Percentiles rank a stretch among this genome's conserved stretches.
phyloP scores from a whole-genome alignment of 2,888 invertebrate species.

The Ischnura elegans region DNA sequence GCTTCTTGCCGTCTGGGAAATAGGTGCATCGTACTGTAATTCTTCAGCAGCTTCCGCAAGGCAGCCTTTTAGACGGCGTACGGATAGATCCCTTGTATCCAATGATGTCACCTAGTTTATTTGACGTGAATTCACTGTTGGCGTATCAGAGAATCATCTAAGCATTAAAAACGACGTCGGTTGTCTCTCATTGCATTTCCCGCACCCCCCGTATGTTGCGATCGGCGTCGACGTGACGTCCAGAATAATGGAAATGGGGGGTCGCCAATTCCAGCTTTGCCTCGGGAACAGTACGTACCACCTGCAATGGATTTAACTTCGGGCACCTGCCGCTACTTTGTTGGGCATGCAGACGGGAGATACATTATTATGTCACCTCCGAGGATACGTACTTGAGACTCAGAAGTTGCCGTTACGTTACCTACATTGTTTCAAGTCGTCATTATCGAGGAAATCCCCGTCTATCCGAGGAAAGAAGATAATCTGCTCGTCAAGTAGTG shows the following conservation, averaged over 20 bases:
- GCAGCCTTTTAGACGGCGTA: neutral
- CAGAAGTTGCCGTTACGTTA: slow-evolving; percentile 6
- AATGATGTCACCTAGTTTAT: neutral
- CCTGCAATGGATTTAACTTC: slow-evolving; percentile 49
- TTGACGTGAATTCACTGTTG: neutral
- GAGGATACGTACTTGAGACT: neutral
- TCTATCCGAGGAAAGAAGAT: neutral
- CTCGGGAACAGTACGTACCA: slow-evolving; percentile 46
- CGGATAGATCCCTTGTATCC: neutral
- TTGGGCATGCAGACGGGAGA: slow-evolving; percentile 49
- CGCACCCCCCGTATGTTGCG: neutral
- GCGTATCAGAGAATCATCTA: neutral
- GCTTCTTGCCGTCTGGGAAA: neutral
- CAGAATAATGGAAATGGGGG: slow-evolving; percentile 40
- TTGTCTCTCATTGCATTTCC: neutral
- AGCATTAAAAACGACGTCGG: neutral
- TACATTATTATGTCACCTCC: neutral
- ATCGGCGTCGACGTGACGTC: slow-evolving; percentile 48
- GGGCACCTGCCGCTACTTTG: slow-evolving; percentile 27
- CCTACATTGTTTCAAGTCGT: slow-evolving; percentile 1
- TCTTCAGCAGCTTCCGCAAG: neutral
- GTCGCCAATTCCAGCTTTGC: neutral
- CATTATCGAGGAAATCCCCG: neutral
- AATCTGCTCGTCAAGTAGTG: neutral
- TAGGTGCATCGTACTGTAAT: neutral